Base-by-base conservation (phyloP, 1,140 invertebrate genomes). In the Dendroctonus valens region DNA sequence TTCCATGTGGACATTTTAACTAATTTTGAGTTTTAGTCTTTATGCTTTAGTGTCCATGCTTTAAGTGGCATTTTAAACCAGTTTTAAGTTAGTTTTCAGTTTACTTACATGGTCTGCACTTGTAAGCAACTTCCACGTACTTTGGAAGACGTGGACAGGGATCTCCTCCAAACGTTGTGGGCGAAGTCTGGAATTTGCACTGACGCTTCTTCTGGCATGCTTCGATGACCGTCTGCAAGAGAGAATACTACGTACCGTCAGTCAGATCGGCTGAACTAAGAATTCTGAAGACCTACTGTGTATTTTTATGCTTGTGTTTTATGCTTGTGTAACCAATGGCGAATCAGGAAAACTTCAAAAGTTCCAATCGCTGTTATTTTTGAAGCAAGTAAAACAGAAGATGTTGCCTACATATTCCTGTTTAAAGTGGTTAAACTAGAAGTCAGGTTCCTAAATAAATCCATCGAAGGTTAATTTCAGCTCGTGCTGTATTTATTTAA, bases 21-120 rank as follows among this genome's bases (percentile, higher is more conserved):
- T 46, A 4, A 46, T 46, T 46, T 12, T n/a, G n/a, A n/a, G n/a
- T n/a, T 46, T 4, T 11, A 12, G 42, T 11, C 12, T 46, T n/a
- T n/a, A n/a, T 46, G 42, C 2, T 12, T 46, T 12, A 46, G 4
- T n/a, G n/a, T 46, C 8, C 12, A 46, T 11, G 8, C 8, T 46
- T 46, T 9, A 9, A 46, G 42, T 11, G 42, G 4, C 12, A 12
- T 46, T 46, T 46, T 1, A 46, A 46, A 46, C 8, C 12, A 12
- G 12, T 46, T 53, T 53, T 48, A 55, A 41, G 59, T 55, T 26
- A 26, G 26, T 26, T 26, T 26, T 26, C 1, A 26, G 26, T 26
- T 1, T 80, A 92, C 92, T 94, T 84, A 97, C 94, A 93, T 77
- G 94, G 94, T 79, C 92, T 86, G 83, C 94, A 97, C 81, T 96